A percentile compares a stretch with the other conserved stretches of the same genome.
phyloP scores from a whole-genome alignment of 2,113 vertebrate species.

The Epinephelus lanceolatus region DNA sequence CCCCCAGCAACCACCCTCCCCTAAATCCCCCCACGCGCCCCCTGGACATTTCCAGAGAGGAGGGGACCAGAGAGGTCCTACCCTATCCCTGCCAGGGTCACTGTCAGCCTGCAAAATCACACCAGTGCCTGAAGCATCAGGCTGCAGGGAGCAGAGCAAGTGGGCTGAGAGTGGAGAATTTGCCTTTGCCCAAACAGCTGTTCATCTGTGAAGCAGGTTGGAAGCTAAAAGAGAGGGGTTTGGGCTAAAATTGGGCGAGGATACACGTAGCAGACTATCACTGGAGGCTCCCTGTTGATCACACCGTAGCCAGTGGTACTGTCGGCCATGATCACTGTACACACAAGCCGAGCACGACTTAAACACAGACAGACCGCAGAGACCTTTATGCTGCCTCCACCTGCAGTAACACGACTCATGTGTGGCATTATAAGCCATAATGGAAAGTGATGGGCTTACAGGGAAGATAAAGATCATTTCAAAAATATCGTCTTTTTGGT shows the following conservation, averaged over 20 bases:
- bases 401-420: conserved; percentile 53
- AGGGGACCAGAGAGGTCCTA: conserved; percentile 56
- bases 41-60: conserved; percentile 61
- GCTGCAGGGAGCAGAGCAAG: conserved; percentile 38
- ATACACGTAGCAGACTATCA: conserved; percentile 50
- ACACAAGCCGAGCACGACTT: conserved; percentile 15
- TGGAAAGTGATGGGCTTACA: conserved; percentile 65
- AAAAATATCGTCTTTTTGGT: conserved; percentile 14
- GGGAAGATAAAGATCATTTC: conserved; percentile 62
- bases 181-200: conserved; percentile 36
- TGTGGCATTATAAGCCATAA: conserved; percentile 71
- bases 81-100: conserved; percentile 76
- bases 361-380: conserved; percentile 70
- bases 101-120: conserved; percentile 82
- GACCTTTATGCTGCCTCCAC: conserved; percentile 75
- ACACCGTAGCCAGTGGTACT: conserved; percentile 63
- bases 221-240: conserved; percentile 32
- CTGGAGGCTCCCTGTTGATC: conserved; percentile 62
- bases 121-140: conserved; percentile 64
- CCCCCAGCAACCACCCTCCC: conserved; percentile 59
- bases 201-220: conserved; percentile 47
- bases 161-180: conserved; percentile 31
- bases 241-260: conserved; percentile 51
- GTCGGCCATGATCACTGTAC: conserved; percentile 75
- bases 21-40: conserved; percentile 43